Evolutionary conservation across 2,113 vertebrate genomes (phyloP).

Genomic region (Sakesphorus luctuosus): DNA sequence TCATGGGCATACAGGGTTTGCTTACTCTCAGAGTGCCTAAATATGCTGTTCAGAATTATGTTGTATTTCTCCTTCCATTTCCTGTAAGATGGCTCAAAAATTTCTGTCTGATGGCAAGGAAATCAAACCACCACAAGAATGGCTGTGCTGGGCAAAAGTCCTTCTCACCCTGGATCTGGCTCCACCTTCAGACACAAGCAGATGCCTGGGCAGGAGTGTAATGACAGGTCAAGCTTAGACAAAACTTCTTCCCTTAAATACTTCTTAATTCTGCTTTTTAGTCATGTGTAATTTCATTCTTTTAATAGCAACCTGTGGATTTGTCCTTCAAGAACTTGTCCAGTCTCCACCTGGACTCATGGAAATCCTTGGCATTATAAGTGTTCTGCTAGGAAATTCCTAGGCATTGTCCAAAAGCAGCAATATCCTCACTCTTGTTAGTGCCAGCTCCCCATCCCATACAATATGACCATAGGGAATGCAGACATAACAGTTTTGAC

Average conservation of each 20-base stretch:
- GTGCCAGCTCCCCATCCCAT: not conserved
- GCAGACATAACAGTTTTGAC: rapidly evolving
- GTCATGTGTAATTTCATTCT: not conserved
- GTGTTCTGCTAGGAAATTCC: not conserved
- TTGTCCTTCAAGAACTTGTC: not conserved
- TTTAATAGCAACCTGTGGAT: not conserved
- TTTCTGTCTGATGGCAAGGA: not conserved
- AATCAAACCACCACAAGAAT: not conserved
- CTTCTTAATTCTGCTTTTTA: not conserved
- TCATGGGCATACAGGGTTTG: not conserved
- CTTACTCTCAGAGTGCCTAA: not conserved
- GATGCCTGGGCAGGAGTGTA: not conserved
- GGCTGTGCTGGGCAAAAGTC: not conserved
- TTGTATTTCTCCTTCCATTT: not conserved
- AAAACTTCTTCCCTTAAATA: not conserved
- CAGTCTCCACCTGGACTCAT: not conserved
- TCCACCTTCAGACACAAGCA: not conserved
- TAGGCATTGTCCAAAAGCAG: not conserved
- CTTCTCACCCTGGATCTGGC: not conserved
- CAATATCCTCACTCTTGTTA: not conserved
- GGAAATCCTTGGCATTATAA: not conserved
- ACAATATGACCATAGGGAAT: not conserved
- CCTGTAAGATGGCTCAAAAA: not conserved
- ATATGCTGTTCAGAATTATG: not conserved
- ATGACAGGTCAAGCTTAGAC: not conserved